Evolutionary conservation across 2,797 vertebrate genomes (phyloP).

Genomic region (Todus mexicanus): DNA sequence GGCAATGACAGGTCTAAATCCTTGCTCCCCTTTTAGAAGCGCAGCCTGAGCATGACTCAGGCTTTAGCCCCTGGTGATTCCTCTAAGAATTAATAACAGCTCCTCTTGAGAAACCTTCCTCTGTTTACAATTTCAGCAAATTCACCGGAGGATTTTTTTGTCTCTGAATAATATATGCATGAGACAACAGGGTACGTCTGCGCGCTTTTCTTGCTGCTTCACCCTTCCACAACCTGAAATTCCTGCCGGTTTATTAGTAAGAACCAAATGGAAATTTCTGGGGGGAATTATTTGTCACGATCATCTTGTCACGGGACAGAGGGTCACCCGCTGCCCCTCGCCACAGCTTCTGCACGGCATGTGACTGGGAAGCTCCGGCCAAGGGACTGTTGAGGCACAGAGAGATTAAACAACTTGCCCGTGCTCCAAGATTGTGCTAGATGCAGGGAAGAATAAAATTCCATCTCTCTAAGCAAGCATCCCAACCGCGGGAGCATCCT

Average conservation of each 20-base stretch:
- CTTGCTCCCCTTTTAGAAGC: not conserved
- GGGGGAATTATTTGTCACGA: not conserved
- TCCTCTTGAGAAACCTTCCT: slow-evolving; percentile 10
- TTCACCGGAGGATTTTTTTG: not conserved
- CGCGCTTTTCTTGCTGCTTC: slow-evolving; percentile 16
- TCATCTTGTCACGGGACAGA: not conserved
- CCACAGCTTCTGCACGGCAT: not conserved
- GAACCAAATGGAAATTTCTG: not conserved
- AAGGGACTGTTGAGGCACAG: not conserved
- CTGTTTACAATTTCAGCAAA: slow-evolving; percentile 29
- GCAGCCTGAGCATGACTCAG: slow-evolving; percentile 1
- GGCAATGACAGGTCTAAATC: not conserved
- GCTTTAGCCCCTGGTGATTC: not conserved
- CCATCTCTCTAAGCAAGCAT: not conserved
- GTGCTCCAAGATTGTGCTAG: not conserved
- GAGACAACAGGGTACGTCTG: slow-evolving; percentile 4
- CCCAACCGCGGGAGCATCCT: not conserved
- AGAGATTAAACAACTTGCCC: not conserved
- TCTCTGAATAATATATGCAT: not conserved
- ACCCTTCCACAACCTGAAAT: not conserved
- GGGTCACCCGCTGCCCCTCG: not conserved
- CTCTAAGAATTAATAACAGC: not conserved
- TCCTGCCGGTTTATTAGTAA: slow-evolving; percentile 37
- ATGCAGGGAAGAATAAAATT: not conserved
- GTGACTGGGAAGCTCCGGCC: not conserved